phyloP scores from a whole-genome alignment of 2,113 vertebrate species.

The Vidua chalybeata region DNA sequence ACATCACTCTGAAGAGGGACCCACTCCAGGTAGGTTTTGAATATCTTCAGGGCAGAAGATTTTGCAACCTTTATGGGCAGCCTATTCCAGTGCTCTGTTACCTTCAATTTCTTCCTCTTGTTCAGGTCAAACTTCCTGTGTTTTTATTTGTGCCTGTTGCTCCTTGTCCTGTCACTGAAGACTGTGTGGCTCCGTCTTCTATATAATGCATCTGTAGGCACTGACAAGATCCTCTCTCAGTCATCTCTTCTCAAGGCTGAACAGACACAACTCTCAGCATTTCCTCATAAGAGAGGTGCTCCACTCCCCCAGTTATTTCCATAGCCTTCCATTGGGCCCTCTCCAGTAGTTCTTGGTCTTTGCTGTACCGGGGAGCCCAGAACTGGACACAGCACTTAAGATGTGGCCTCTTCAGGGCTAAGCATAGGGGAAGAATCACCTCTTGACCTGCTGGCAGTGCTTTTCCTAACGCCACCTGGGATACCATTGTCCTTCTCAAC shows the following conservation, averaged over 20 bases:
- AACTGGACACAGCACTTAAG: neutral
- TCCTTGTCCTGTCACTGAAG: neutral
- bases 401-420: too few relatives aligned
- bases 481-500: fast-evolving
- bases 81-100: neutral
- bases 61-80: neutral
- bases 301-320: neutral
- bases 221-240: neutral
- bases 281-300: neutral
- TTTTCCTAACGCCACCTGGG: fast-evolving
- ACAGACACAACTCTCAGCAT: neutral
- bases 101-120: neutral
- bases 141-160: neutral
- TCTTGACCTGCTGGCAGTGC: too few relatives aligned
- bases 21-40: neutral
- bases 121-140: neutral
- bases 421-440: neutral
- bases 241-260: neutral
- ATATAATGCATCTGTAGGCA: neutral
- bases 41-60: neutral
- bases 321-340: neutral
- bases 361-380: neutral
- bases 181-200: too few relatives aligned
- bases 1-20: fast-evolving
- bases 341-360: neutral